These are phyloP conservation scores for Lathronympha strigana DNA, from an alignment of 2,888 invertebrate species.

Conservation along the genomic window DNA sequence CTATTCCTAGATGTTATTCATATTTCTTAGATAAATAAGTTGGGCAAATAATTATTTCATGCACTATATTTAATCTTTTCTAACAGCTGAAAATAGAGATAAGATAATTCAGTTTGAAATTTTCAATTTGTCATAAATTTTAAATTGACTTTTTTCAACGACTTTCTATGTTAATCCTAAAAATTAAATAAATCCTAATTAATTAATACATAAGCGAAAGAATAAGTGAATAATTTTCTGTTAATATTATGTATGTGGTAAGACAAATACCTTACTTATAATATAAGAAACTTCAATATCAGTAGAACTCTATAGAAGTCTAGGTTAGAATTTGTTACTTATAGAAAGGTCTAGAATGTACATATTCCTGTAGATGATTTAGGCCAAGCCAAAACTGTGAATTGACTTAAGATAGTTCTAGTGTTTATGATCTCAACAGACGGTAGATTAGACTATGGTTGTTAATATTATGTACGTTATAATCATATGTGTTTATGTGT, in stretches of 20 bases:
- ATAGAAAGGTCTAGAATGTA: slow-evolving; percentile 51
- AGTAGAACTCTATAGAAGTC: slow-evolving; percentile 49
- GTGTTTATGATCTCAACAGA: slow-evolving; percentile 54
- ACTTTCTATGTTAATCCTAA: not conserved
- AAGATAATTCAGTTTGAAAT: not conserved
- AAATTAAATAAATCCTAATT: too few species aligned
- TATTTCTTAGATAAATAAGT: slow-evolving; percentile 24
- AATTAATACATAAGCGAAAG: not conserved
- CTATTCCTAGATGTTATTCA: slow-evolving; percentile 36
- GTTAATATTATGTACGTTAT: slow-evolving; percentile 51
- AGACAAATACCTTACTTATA: slow-evolving; percentile 35
- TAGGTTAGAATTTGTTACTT: slow-evolving; percentile 55
- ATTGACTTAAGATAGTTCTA: slow-evolving; percentile 54
- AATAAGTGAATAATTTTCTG: slow-evolving; percentile 5
- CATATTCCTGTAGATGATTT: slow-evolving; percentile 51
- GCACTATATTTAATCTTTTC: not conserved
- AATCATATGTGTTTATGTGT: slow-evolving; percentile 54
- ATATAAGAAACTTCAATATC: slow-evolving; percentile 40
- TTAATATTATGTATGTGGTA: slow-evolving; percentile 28
- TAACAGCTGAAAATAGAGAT: not conserved
- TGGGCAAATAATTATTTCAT: slow-evolving; percentile 4
- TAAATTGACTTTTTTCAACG: too few species aligned
- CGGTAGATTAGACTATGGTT: slow-evolving; percentile 60
- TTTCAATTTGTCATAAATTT: too few species aligned
- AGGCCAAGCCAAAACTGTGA: slow-evolving; percentile 71